Conservation (phyloP, 2,113 vertebrate genomes). For the Dasyornis broadbenti region DNA sequence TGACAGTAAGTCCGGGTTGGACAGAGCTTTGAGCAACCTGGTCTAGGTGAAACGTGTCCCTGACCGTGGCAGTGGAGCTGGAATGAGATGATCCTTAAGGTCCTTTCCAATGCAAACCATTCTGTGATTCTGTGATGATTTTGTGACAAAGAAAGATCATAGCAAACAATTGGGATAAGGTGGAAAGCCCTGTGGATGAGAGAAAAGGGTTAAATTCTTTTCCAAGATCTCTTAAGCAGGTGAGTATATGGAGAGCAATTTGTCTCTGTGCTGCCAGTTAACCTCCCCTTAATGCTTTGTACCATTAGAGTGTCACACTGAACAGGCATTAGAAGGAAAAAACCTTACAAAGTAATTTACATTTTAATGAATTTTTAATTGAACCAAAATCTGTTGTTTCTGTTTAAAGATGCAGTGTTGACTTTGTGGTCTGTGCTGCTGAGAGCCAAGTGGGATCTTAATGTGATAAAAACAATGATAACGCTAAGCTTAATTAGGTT, state of each 20-base stretch:
- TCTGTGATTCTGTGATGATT: background rate
- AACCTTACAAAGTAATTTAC: conserved; percentile 76
- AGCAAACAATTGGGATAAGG: background rate
- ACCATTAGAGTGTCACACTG: conserved; percentile 64
- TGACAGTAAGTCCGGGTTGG: background rate
- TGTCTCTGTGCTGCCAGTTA: conserved; percentile 5
- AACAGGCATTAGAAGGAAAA: conserved; percentile 64
- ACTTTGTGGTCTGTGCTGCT: conserved; percentile 73
- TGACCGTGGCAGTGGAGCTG: background rate
- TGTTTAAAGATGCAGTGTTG: conserved; percentile 79
- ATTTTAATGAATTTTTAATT: conserved; percentile 88
- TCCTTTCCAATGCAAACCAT: background rate
- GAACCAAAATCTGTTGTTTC: conserved; percentile 84
- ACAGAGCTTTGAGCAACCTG: background rate
- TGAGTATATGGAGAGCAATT: background rate
- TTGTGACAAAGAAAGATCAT: background rate
- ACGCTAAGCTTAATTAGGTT: conserved; percentile 78
- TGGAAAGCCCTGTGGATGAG: background rate
- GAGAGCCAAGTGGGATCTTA: conserved; percentile 73
- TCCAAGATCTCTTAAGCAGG: background rate
- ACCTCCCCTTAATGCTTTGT: conserved; percentile 52
- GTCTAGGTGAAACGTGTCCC: background rate
- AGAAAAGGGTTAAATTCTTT: background rate
- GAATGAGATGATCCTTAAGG: background rate
- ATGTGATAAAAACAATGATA: conserved; percentile 80